Evolutionary conservation across 2,113 vertebrate genomes (phyloP), one percentile per base, ranked within the genome.

Genomic region (Erythrocercus mccallii): DNA sequence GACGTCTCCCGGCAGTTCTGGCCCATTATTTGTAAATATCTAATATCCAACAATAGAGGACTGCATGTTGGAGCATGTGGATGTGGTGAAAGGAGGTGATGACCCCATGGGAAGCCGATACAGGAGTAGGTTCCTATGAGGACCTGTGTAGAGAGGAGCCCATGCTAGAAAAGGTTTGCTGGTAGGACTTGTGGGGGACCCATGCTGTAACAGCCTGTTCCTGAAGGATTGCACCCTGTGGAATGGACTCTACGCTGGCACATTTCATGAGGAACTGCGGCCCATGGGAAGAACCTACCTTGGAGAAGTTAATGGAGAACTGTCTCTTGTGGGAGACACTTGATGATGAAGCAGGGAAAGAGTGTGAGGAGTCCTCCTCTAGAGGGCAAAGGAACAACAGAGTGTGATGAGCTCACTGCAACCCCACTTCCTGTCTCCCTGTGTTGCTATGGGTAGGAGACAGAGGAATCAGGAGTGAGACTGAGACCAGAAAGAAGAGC

Each of bases 141-240:
- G 28, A 45, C 2, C 28, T 45, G 24, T 31, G 48, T 18, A 77
- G 15, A 68, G 25, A 58, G 11, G 9, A 58, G 7, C 5, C 30
- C 42, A 44, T 4, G 9, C 8, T 76, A 42, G 27, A 74, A 14
- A 8, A 38, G 19, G 25, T 74, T 74, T 54, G 28, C n/a, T 47
- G n/a, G 6, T 6, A 45, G 47, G 33, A n/a, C 6, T 30, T 16
- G 8, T 45, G 73, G 3, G 27, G 4, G 5, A 19, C 15, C 3
- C n/a, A 33, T 0, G 0, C 8, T 48, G 40, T 25, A 37, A 25
- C 5, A 62, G 22, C 31, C 13, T 53, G 9, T 5, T 42, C 31
- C 15, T 56, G 48, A 56, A 44, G 22, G 27, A 24, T 8, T 62
- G 18, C 12, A 48, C 15, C 10, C 30, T 40, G 6, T 28, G 38